Conservation (phyloP, 2,888 invertebrate species). For the Buathra laborator region DNA sequence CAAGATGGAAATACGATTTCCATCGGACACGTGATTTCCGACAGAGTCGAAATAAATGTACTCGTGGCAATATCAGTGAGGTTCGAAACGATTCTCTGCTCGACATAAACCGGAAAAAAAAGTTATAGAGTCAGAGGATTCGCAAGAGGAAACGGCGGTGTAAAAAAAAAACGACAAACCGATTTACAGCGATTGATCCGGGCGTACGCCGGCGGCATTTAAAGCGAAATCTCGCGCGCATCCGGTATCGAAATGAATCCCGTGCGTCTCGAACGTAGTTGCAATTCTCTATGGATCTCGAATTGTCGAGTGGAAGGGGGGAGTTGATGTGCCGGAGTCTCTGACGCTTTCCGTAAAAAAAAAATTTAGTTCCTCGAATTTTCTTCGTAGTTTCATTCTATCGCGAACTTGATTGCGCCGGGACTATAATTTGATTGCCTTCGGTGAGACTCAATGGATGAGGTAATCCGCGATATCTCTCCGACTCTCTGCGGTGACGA, state of each 20-base stretch:
- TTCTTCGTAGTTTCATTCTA: slow-evolving; percentile 54
- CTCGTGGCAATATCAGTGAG: neutral
- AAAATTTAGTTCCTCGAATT: slow-evolving; percentile 37
- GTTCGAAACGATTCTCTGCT: slow-evolving; percentile 11
- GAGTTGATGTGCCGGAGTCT: neutral
- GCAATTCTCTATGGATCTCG: slow-evolving; percentile 43
- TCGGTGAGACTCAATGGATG: slow-evolving; percentile 76
- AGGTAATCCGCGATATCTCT: slow-evolving; percentile 77
- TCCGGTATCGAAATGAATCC: slow-evolving; percentile 67
- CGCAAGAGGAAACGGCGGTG: slow-evolving; percentile 16
- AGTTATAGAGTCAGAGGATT: neutral
- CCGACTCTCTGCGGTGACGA: slow-evolving; percentile 40
- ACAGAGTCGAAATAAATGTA: slow-evolving; percentile 48
- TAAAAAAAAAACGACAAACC: slow-evolving; percentile 22
- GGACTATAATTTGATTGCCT: slow-evolving; percentile 84
- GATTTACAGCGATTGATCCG: slow-evolving; percentile 66
- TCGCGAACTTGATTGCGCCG: slow-evolving; percentile 81
- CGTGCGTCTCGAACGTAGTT: slow-evolving; percentile 47
- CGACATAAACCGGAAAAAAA: neutral
- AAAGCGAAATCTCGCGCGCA: slow-evolving; percentile 67
- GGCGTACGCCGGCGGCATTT: slow-evolving; percentile 71
- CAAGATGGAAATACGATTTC: slow-evolving; percentile 12
- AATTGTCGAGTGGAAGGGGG: neutral
- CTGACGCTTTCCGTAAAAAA: slow-evolving; percentile 17
- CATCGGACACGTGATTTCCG: slow-evolving; percentile 19